Evolutionary conservation across 2,113 vertebrate genomes (phyloP), one percentile per base, ranked within the genome.

Genomic region (Abramis brama): DNA sequence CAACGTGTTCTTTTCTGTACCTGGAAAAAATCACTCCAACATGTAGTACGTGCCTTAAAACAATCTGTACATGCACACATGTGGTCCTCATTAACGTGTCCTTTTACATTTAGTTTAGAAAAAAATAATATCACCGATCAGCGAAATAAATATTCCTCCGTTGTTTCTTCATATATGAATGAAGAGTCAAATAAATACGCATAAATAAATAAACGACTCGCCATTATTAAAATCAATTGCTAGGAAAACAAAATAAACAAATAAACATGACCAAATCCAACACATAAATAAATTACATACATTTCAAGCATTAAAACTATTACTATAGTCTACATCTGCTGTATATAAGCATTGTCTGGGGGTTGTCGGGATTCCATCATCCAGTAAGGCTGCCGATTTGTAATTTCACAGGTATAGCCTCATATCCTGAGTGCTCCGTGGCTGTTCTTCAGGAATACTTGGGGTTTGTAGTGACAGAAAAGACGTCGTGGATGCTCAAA

Each of bases 31-130:
- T 74, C 70, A 90, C 91, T 87, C 75, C 86, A 71, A 89, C 86
- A 92, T 88, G 90, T 76, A 77, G 81, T 88, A 93, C 92, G 91
- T 91, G 91, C 93, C 92, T 36, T 50, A 55, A 88, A 80, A 89
- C 87, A 84, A 79, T 85, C 79, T 66, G 71, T 62, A 86, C 89
- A 84, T 87, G 89, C 91, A 91, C 91, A 89, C 89, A 90, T 68
- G 92, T 91, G 92, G 88, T 77, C 83, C 86, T 45, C 45, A 60
- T 45, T 45, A 85, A 88, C 64, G 73, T 52, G 43, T 73, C 60
- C 50, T 30, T 79, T 15, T n/a, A 88, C 30, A 62, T 33, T 36
- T 25, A 83, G 55, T 13, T 43, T n/a, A 82, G 43, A 12, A 15
- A 6, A 75, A 59, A 88, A 93, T 4, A 90, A 92, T 79, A 85